Conservation (phyloP, 1,140 invertebrate species). For the Tetragnatha versicolor region DNA sequence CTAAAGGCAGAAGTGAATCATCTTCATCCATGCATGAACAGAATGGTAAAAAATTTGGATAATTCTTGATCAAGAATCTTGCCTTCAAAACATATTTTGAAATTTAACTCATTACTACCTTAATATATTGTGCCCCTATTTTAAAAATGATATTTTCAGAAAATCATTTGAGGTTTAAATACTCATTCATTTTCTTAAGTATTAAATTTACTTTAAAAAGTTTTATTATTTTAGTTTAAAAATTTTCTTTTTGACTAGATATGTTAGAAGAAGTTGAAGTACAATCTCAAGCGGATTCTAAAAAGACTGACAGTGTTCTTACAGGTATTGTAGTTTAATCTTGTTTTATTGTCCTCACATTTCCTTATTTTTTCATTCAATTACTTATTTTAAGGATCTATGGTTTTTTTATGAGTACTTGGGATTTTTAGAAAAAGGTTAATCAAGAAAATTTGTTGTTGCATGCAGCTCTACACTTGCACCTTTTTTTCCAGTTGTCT, state of each 20-base stretch:
- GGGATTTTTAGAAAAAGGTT: no score
- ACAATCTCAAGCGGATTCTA: conserved; percentile 37
- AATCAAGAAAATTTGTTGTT: no score
- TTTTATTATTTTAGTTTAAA: neutral
- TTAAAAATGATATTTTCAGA: neutral
- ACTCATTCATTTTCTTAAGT: neutral
- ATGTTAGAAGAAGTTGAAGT: conserved; percentile 54
- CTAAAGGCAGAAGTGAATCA: conserved; percentile 54
- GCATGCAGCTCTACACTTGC: no score
- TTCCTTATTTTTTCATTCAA: no score
- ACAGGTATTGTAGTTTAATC: conserved; percentile 26
- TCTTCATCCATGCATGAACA: conserved; percentile 56
- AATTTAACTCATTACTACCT: neutral
- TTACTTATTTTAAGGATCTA: no score
- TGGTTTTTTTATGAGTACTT: no score
- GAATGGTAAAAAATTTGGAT: conserved; percentile 44
- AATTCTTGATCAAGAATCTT: neutral
- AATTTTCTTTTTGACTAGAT: conserved; percentile 24
- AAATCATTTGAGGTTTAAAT: neutral
- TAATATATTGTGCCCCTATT: neutral
- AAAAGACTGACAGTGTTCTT: conserved; percentile 15
- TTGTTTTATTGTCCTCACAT: no score
- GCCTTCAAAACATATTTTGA: neutral
- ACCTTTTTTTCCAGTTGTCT: no score
- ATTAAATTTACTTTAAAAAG: neutral